A percentile compares a stretch with the other conserved stretches of the same genome.
phyloP scores from a whole-genome alignment of 1,140 invertebrate genomes.

The Amphibalanus amphitrite region DNA sequence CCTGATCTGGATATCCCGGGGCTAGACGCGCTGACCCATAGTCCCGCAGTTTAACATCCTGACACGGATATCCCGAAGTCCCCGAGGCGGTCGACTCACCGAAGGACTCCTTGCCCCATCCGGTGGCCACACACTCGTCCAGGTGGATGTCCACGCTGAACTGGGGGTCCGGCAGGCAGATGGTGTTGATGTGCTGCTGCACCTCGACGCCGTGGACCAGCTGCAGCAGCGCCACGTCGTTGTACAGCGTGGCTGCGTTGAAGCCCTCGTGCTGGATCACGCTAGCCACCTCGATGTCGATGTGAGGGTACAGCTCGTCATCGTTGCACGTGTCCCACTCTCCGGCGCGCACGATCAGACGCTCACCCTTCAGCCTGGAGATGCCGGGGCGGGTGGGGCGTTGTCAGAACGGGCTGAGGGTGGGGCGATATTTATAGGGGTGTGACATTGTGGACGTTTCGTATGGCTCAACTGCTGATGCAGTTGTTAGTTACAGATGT shows the following conservation, averaged over 20 bases:
- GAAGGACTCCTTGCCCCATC: neutral
- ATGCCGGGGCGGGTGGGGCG: neutral
- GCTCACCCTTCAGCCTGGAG: neutral
- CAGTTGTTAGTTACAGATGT: too few relatives aligned
- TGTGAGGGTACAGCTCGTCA: neutral
- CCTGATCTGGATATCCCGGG: too few relatives aligned
- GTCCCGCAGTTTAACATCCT: too few relatives aligned
- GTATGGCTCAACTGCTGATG: too few relatives aligned
- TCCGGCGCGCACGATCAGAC: neutral
- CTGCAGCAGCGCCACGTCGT: constrained; percentile 1
- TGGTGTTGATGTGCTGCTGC: neutral
- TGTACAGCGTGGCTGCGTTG: neutral
- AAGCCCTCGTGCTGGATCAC: neutral
- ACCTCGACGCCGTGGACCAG: neutral
- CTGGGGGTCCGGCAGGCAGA: neutral
- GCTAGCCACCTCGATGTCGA: neutral
- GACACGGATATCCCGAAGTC: too few relatives aligned
- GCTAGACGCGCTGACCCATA: too few relatives aligned
- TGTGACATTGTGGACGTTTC: too few relatives aligned
- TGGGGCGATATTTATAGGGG: too few relatives aligned
- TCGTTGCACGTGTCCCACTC: neutral
- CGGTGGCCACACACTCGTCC: neutral
- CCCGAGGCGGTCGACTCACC: too few relatives aligned
- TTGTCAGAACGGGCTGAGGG: neutral
- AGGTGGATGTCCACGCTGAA: neutral